phyloP scores from a whole-genome alignment of 2,113 vertebrate species.

The Cephalopholis sonnerati region DNA sequence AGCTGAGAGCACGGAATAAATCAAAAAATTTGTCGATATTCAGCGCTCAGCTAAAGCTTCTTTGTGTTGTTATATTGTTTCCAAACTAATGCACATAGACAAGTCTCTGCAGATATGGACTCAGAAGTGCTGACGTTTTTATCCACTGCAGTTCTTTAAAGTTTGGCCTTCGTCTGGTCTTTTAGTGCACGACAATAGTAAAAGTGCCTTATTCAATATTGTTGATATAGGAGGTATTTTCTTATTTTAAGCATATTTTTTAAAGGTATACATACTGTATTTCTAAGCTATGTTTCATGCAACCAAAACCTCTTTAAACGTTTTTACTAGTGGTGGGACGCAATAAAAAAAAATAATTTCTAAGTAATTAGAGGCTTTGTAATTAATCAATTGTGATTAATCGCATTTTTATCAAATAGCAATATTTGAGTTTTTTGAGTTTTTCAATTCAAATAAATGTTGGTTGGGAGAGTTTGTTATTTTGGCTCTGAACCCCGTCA shows the following conservation, averaged over 20 bases:
- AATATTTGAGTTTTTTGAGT: no score
- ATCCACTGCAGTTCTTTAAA: neutral
- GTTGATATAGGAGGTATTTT: no score
- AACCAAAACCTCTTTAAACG: neutral
- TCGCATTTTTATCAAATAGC: no score
- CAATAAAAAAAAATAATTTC: no score
- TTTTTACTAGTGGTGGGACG: no score
- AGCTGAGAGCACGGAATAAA: slow-evolving; percentile 41
- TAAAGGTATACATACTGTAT: no score
- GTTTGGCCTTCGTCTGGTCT: neutral
- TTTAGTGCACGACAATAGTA: neutral
- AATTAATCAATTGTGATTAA: no score
- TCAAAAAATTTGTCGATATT: neutral
- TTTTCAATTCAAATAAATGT: no score
- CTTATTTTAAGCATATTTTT: no score
- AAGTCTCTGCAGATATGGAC: neutral
- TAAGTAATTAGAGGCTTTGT: no score
- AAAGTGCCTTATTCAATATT: neutral
- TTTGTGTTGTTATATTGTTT: neutral
- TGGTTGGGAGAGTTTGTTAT: no score
- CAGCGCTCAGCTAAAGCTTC: neutral
- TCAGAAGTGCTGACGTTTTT: neutral
- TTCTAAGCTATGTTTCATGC: neutral
- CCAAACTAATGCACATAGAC: neutral
- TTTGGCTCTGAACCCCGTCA: no score